phyloP scores from a whole-genome alignment of 2,113 vertebrate species.

The Charina bottae region DNA sequence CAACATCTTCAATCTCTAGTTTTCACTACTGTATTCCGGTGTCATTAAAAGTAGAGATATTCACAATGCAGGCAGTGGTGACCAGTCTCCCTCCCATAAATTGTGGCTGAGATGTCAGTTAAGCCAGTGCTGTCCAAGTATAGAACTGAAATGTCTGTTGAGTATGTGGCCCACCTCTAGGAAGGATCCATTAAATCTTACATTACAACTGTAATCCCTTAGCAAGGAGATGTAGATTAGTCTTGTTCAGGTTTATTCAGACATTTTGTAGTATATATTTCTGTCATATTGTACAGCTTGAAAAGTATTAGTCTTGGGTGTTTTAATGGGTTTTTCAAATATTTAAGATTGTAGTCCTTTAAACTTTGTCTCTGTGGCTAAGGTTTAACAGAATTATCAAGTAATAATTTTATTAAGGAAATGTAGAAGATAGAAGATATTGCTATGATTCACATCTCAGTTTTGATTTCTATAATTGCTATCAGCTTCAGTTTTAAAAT shows the following conservation, averaged over 20 bases:
- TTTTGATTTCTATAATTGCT: not conserved
- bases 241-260: not conserved
- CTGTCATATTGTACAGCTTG: not conserved
- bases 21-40: not conserved
- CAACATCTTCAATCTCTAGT: not conserved
- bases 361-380: not conserved
- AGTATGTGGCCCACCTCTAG: not conserved
- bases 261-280: not conserved
- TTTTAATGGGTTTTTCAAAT: conserved; percentile 22
- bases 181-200: not conserved
- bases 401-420: conserved; percentile 18
- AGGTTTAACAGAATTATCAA: not conserved
- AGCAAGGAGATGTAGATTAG: rapidly evolving
- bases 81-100: not conserved
- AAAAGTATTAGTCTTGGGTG: not conserved
- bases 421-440: conserved; percentile 3
- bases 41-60: not conserved
- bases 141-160: not conserved
- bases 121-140: not conserved
- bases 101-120: not conserved
- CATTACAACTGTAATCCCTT: not conserved
- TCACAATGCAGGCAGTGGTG: not conserved
- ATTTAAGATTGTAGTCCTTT: not conserved
- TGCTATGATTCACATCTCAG: not conserved
- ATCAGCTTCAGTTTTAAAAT: not conserved